Evolutionary conservation across 2,113 vertebrate genomes (phyloP).

Genomic region (Triplophysa siluroides): DNA sequence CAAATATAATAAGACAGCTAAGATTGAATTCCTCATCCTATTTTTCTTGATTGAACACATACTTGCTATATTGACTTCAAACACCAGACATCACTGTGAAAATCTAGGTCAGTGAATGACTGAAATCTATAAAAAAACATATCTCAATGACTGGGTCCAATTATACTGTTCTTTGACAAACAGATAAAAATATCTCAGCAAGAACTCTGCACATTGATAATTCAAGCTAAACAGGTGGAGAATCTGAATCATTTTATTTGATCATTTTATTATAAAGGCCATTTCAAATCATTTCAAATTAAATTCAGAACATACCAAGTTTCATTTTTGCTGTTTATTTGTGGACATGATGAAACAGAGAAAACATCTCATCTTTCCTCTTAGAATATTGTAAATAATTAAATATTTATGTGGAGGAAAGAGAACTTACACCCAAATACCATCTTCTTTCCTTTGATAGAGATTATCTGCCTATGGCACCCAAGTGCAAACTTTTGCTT

Average conservation of each 20-base stretch:
- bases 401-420: conserved; percentile 22
- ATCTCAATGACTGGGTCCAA: conserved; percentile 16
- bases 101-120: conserved; percentile 53
- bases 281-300: neutral
- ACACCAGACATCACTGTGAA: conserved; percentile 4
- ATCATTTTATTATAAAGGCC: neutral
- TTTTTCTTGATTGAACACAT: conserved; percentile 11
- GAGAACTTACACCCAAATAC: neutral
- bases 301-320: neutral
- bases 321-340: neutral
- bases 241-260: conserved; percentile 8
- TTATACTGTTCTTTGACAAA: conserved; percentile 29
- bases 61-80: conserved; percentile 25
- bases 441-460: neutral
- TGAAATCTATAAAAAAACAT: conserved; percentile 24
- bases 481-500: neutral
- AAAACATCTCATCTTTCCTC: conserved; percentile 8
- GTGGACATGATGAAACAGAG: neutral
- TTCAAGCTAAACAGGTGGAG: conserved; percentile 12
- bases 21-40: neutral
- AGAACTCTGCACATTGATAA: conserved; percentile 36
- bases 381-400: conserved; percentile 25
- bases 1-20: neutral
- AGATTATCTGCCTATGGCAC: conserved; percentile 22
- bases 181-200: conserved; percentile 12